Evolutionary conservation across 2,888 invertebrate species (phyloP).

Genomic region (Polyploca ridens): DNA sequence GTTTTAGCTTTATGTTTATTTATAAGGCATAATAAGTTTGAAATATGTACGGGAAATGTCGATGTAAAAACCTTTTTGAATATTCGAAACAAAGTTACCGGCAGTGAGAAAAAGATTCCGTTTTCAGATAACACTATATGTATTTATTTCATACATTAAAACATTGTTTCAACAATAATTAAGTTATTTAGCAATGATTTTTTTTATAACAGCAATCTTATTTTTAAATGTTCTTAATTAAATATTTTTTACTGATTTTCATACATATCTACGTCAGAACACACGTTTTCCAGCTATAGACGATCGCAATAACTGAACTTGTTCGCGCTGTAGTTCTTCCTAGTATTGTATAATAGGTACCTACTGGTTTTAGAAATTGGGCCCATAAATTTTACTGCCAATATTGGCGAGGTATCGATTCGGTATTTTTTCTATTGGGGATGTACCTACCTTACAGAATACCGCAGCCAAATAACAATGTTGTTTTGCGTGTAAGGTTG

Average conservation of each 20-base stretch:
- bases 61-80: background rate
- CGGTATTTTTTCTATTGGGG: background rate
- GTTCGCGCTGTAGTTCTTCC: background rate
- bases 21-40: background rate
- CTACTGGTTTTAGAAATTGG: background rate
- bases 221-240: too few relatives aligned
- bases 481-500: too few relatives aligned
- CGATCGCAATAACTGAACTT: background rate
- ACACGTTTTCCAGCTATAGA: background rate
- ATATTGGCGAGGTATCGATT: constrained; percentile 11
- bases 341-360: background rate
- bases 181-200: too few relatives aligned
- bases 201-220: too few relatives aligned
- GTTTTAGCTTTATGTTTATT: background rate
- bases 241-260: too few relatives aligned
- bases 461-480: too few relatives aligned
- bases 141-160: too few relatives aligned
- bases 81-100: too few relatives aligned
- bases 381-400: background rate
- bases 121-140: too few relatives aligned
- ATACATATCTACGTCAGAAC: background rate
- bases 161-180: too few relatives aligned
- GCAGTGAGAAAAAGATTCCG: too few relatives aligned
- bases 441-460: too few relatives aligned
- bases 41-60: background rate